Base-by-base conservation (phyloP, 2,888 invertebrate species). In the Ganaspis brasiliensis region DNA sequence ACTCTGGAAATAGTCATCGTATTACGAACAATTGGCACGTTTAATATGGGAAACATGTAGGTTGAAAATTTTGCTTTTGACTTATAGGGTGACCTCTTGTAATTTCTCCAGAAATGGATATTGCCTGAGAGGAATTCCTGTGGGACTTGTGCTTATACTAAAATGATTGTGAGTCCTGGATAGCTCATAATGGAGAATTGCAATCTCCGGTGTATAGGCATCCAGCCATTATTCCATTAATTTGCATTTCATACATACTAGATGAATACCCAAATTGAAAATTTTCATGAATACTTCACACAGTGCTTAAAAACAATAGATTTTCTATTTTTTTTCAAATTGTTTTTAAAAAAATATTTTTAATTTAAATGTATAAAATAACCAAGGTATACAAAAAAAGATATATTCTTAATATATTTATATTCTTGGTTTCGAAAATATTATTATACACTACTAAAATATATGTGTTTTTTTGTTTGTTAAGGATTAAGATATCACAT, bases 81-180 rank as follows among this genome's bases (percentile, higher is more conserved):
- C 16, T 59, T 40, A 26, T 59, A 35, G 35, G 31, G 35, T 12
- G 19, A 59, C 8, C 10, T 59, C 35, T 31, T 4, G 16, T 12
- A 59, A 59, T 35, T 59, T 59, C n/a, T n/a, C 35, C 16, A 59
- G 16, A 35, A n/a, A 35, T 8, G 31, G 35, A 59, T 16, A 59
- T 59, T 8, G 35, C 10, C 35, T 35, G 35, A 59, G n/a, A 31
- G 59, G n/a, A 59, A 35, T 59, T 59, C 59, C 35, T 35, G 35
- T 31, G 35, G 16, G 16, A 31, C n/a, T 59, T 16, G 59, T 35
- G 59, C 31, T 59, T 16, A n/a, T n/a, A 35, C 35, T 59, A 35
- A 35, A 59, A 16, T 35, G 35, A 59, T 59, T 59, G 59, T 35
- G 35, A 59, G n/a, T 59, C 59, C 35, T 59, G 5, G 14, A 59